A percentile compares a stretch with the other conserved stretches of the same genome.
Conservation (phyloP, 2,888 invertebrate species). For the Xanthorhoe designata region DNA sequence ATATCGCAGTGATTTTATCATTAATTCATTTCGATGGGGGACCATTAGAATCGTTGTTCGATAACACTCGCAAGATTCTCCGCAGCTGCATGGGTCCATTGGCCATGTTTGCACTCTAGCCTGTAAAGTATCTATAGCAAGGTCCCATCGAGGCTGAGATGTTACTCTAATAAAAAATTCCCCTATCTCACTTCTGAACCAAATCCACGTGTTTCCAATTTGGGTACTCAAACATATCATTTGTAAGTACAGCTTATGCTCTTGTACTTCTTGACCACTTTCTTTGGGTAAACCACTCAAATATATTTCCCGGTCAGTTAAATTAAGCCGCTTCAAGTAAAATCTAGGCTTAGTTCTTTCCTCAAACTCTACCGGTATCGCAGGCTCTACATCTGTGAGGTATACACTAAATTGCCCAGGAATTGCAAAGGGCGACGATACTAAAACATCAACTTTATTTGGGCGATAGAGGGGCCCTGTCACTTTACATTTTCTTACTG, state of each 20-base stretch:
- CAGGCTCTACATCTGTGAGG: conserved; percentile 71
- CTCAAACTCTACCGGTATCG: conserved; percentile 62
- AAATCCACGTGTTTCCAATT: conserved; percentile 72
- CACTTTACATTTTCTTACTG: conserved; percentile 72
- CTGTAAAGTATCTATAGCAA: conserved; percentile 70
- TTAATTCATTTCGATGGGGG: conserved; percentile 75
- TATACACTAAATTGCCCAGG: conserved; percentile 57
- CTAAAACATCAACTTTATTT: conserved; percentile 69
- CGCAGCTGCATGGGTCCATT: conserved; percentile 72
- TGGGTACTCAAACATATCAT: conserved; percentile 73
- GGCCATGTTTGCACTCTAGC: conserved; percentile 69
- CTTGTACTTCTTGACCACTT: conserved; percentile 57
- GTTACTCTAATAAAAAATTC: conserved; percentile 75
- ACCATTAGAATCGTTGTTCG: conserved; percentile 68
- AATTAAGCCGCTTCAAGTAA: conserved; percentile 65
- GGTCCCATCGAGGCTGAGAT: conserved; percentile 74
- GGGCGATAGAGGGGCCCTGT: conserved; percentile 73
- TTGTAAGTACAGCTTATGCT: conserved; percentile 70
- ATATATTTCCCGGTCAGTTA: conserved; percentile 69
- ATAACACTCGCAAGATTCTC: conserved; percentile 75
- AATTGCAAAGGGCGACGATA: conserved; percentile 67
- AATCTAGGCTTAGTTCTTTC: conserved; percentile 58
- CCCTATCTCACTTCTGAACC: conserved; percentile 72
- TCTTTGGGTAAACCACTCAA: conserved; percentile 66
- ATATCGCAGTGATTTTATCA: conserved; percentile 71